These are phyloP conservation scores for Eira barbara DNA, from an alignment of 2,113 vertebrate species.

Conservation along the genomic window DNA sequence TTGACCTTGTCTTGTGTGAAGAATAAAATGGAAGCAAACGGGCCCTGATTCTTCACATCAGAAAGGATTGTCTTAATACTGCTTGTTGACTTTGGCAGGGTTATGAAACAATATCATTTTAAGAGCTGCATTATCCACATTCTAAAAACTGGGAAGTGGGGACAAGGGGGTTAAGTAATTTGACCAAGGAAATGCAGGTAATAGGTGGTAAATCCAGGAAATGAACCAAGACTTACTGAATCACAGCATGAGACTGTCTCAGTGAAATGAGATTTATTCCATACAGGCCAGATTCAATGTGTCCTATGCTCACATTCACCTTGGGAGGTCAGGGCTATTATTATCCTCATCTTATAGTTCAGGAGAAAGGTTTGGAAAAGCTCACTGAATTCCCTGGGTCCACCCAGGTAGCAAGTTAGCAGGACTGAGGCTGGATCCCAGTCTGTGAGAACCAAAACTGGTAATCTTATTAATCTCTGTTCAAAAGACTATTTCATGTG, in stretches of 20 bases:
- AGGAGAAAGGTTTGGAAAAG: background rate
- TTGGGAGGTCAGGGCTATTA: background rate
- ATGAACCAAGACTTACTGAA: background rate
- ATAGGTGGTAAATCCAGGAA: background rate
- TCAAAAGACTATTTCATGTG: background rate
- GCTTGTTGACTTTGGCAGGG: background rate
- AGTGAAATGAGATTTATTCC: background rate
- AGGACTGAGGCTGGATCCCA: background rate
- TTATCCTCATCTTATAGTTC: background rate
- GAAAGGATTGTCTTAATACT: background rate
- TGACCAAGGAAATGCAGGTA: background rate
- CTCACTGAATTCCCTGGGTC: background rate
- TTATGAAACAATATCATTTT: background rate
- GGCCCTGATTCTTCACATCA: background rate
- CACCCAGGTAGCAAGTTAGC: background rate
- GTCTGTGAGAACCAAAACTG: background rate
- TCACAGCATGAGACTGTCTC: background rate
- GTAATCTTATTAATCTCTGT: background rate
- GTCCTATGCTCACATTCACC: background rate
- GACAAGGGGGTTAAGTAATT: constrained; percentile 12
- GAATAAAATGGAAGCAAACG: background rate
- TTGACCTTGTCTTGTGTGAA: background rate
- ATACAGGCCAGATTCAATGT: background rate
- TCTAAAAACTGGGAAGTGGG: background rate
- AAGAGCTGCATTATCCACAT: background rate